phyloP scores from a whole-genome alignment of 2,113 vertebrate species.

The Brienomyrus brachyistius region DNA sequence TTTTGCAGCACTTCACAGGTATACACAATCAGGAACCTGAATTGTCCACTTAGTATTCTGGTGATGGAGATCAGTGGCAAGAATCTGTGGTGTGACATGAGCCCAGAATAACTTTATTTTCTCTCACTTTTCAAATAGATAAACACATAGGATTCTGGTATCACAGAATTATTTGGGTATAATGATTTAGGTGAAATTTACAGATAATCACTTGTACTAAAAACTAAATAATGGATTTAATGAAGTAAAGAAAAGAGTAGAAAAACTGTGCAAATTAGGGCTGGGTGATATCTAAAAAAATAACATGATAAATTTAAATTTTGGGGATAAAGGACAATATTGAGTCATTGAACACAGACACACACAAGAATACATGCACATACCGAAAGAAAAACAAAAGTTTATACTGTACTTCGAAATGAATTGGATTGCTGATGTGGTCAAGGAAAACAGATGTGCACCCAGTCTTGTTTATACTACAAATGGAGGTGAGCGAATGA shows the following conservation, averaged over 20 bases:
- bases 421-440: neutral
- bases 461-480: neutral
- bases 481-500: neutral
- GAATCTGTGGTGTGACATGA: neutral
- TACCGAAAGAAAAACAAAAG: neutral
- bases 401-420: neutral
- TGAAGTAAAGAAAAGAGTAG: neutral
- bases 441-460: neutral
- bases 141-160: neutral
- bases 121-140: neutral
- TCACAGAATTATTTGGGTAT: neutral
- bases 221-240: neutral
- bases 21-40: neutral
- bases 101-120: neutral
- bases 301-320: neutral
- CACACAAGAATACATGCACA: neutral
- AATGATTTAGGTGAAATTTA: neutral
- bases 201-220: neutral
- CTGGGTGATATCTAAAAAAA: neutral
- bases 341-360: neutral
- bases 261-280: neutral
- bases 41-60: neutral
- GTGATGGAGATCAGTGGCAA: neutral
- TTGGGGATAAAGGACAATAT: neutral
- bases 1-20: neutral